These are phyloP conservation scores for Sminthurides aquaticus DNA, from an alignment of 2,888 invertebrate species.

Conservation along the genomic window DNA sequence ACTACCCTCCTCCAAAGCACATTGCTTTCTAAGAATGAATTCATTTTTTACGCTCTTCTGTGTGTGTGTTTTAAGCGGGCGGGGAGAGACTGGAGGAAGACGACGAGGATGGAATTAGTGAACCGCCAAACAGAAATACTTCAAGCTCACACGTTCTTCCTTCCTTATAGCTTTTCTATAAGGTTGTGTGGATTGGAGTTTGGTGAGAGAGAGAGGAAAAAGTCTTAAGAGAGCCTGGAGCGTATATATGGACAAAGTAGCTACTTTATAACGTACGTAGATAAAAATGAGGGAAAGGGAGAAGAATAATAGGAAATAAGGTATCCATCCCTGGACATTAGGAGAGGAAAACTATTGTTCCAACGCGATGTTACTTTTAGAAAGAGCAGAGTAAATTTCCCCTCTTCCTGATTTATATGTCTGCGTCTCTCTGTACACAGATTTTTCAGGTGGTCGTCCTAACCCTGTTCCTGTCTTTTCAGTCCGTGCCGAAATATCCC, in stretches of 20 bases:
- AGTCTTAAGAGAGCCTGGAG: background rate
- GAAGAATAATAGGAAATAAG: background rate
- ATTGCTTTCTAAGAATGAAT: constrained; percentile 9
- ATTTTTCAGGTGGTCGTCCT: constrained; percentile 43
- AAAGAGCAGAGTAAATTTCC: constrained; percentile 4
- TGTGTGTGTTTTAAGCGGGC: constrained; percentile 3
- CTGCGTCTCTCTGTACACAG: constrained; percentile 37
- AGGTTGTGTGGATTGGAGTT: no score
- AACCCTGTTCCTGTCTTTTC: constrained; percentile 19
- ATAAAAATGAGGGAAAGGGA: background rate
- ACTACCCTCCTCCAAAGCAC: background rate
- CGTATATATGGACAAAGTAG: background rate
- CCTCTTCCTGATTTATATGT: constrained; percentile 43
- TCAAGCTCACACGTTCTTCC: background rate
- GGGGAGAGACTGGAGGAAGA: constrained; percentile 1
- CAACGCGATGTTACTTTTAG: background rate
- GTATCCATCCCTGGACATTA: background rate
- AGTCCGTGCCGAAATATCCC: constrained; percentile 1
- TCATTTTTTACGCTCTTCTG: background rate
- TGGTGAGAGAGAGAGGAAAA: background rate
- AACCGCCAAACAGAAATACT: background rate
- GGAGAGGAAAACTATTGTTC: background rate
- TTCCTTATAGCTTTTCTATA: no score
- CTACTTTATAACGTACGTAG: background rate
- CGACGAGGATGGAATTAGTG: background rate